Evolutionary conservation across 2,888 invertebrate genomes (phyloP), one percentile per base, ranked within the genome.

Genomic region (Callosobruchus maculatus): DNA sequence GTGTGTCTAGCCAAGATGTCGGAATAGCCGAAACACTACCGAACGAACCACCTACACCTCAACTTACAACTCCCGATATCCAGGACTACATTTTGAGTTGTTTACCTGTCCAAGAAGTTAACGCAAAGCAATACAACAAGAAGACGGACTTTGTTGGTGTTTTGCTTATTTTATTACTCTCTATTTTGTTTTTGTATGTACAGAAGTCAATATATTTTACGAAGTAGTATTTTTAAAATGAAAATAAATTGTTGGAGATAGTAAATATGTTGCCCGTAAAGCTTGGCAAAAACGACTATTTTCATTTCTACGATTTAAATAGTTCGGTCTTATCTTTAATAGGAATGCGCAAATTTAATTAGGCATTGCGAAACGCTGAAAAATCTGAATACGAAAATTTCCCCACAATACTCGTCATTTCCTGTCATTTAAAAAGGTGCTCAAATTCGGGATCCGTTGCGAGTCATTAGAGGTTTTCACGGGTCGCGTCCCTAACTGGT

Each of bases 181-280:
- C 84, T 22, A 78, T 85, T 77, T 71, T 84, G 76, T 78, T 78
- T 76, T 79, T 84, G 75, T 84, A 82, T 81, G 77, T 83, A 74
- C 82, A 82, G 78, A 81, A 78, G 81, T 82, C 83, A 81, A 81
- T 84, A 81, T 83, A 81, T 83, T 82, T 83, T 80, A 80, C 76
- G 75, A 80, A 80, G 79, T 81, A 81, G 81, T 78, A 80, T 81
- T 81, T 81, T 80, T 80, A 80, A 76, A 74, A 74, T 67, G 72
- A 79, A 80, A 75, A 73, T 74, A 71, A 71, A 73, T 73, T 76
- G 49, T 7, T 49, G 49, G 1, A 7, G 7, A 13, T 49, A 13
- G 18, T 49, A 13, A 18, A 49, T 18, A 13, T 49, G 49, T 49
- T 18, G 13, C 49, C 13, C 49, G 49, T 49, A 13, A 49, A 18